Base-by-base conservation (phyloP, 2,888 invertebrate genomes). In the Eristalinus aeneus region DNA sequence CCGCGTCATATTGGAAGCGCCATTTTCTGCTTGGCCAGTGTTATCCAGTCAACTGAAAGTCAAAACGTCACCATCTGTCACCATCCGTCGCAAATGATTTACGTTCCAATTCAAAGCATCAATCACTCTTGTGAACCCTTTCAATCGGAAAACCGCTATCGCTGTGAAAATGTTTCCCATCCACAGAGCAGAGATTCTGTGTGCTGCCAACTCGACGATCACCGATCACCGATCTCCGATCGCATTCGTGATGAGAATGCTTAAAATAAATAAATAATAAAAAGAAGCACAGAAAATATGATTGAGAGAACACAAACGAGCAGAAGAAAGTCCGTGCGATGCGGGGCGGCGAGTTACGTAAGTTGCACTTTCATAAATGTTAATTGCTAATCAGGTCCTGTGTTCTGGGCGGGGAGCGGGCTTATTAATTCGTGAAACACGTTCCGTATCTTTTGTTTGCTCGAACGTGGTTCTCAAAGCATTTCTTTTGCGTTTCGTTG, bases 331-430 rank as follows among this genome's bases (percentile, higher is more conserved):
- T 71, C 22, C 32, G 46, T 12, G 12, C 46, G 46, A n/a, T 16
- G 46, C n/a, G 46, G 46, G 8, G 46, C 46, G 46, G 8, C 8
- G 20, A 31, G 8, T 78, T 78, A 78, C 77, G 77, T 78, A 78
- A 78, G 77, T 27, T 63, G 77, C 61, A 77, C 71, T 71, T 78
- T 78, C 39, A 32, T 71, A 71, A 78, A 78, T 78, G 77, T 64
- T 78, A 78, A 78, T 64, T 71, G 71, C 64, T 78, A 71, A 78
- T 78, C 77, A 71, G 71, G 77, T 78, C 77, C 77, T 78, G 71
- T 58, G 61, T 11, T 54, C 16, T 58, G 16, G 22, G 56, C 1
- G 22, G 23, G 56, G 23, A 56, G 46, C 46, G 16, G 46, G 9
- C 46, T 16, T 65, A 65, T 74, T 75, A 75, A 67, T 67, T 75